Conservation (phyloP, 1,140 invertebrate species). For the Helicoverpa armigera region DNA sequence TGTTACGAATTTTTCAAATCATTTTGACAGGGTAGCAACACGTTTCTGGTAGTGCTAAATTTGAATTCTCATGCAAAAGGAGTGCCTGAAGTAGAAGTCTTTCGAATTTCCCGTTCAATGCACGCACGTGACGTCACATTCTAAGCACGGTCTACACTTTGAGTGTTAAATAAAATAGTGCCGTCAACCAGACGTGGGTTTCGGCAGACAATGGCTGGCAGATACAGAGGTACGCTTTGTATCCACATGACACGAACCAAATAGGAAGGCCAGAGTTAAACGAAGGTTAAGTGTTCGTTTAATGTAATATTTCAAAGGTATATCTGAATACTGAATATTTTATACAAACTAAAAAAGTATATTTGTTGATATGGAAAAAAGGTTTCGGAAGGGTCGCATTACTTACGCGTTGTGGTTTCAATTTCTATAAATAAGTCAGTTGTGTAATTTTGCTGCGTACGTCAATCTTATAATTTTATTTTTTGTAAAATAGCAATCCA, state of each 20-base stretch:
- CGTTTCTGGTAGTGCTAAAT: too few relatives aligned
- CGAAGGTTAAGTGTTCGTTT: constrained; percentile 7
- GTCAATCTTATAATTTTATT: too few relatives aligned
- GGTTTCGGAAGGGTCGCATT: not conserved
- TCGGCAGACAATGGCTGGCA: constrained; percentile 33
- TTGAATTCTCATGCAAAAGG: too few relatives aligned
- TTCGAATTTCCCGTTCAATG: constrained; percentile 8
- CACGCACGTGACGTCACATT: constrained; percentile 14
- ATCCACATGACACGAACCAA: constrained; percentile 11
- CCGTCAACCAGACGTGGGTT: constrained; percentile 37
- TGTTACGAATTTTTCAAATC: too few relatives aligned
- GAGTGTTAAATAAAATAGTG: constrained; percentile 19
- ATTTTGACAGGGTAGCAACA: too few relatives aligned
- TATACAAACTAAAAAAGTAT: constrained; percentile 1
- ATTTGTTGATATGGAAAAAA: not conserved
- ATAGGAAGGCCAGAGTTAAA: not conserved
- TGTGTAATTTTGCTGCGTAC: not conserved
- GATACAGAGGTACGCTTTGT: constrained; percentile 4
- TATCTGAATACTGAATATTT: constrained; percentile 32
- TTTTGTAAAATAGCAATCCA: too few relatives aligned
- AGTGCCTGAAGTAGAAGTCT: not conserved
- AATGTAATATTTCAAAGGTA: constrained; percentile 1
- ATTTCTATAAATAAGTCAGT: not conserved
- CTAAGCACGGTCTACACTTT: constrained; percentile 7
- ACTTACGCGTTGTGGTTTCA: not conserved